Conservation (phyloP, 1,140 invertebrate genomes). For the Hesperophylax magnus region DNA sequence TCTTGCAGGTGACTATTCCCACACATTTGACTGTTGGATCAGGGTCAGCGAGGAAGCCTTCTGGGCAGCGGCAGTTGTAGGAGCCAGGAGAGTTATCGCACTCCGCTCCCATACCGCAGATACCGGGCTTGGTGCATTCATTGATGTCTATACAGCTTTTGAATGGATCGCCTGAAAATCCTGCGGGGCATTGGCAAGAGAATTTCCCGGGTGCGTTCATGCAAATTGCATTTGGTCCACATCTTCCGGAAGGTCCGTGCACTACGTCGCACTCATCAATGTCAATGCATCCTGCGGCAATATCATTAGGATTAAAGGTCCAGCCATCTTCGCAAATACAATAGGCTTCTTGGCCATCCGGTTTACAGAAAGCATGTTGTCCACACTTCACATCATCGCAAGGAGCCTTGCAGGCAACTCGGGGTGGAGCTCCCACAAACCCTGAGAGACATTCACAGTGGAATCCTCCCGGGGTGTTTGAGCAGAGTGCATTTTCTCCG, state of each 20-base stretch:
- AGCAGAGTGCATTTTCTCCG: slow-evolving; percentile 85
- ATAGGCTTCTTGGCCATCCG: slow-evolving; percentile 89
- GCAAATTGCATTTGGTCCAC: slow-evolving; percentile 88
- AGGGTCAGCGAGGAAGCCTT: slow-evolving; percentile 85
- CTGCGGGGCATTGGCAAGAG: slow-evolving; percentile 83
- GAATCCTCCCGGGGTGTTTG: slow-evolving; percentile 87
- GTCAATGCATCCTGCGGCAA: slow-evolving; percentile 91
- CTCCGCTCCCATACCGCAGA: slow-evolving; percentile 84
- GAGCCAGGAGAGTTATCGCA: slow-evolving; percentile 86
- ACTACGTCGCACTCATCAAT: slow-evolving; percentile 92
- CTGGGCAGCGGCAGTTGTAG: slow-evolving; percentile 85
- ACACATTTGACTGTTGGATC: slow-evolving; percentile 85
- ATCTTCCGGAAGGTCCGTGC: slow-evolving; percentile 84
- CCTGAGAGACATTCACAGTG: slow-evolving; percentile 91
- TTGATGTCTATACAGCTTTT: slow-evolving; percentile 86
- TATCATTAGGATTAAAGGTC: slow-evolving; percentile 91
- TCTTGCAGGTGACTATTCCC: slow-evolving; percentile 82
- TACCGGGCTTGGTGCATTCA: slow-evolving; percentile 79
- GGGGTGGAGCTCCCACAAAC: slow-evolving; percentile 86
- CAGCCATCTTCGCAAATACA: slow-evolving; percentile 95
- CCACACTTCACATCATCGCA: slow-evolving; percentile 93
- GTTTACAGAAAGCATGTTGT: slow-evolving; percentile 89
- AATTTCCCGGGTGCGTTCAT: slow-evolving; percentile 84
- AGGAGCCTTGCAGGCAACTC: slow-evolving; percentile 87
- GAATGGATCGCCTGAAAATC: slow-evolving; percentile 84